Percentiles rank a stretch among this genome's conserved stretches.
Conservation (phyloP, 1,140 invertebrate genomes). For the Drosophila teissieri region DNA sequence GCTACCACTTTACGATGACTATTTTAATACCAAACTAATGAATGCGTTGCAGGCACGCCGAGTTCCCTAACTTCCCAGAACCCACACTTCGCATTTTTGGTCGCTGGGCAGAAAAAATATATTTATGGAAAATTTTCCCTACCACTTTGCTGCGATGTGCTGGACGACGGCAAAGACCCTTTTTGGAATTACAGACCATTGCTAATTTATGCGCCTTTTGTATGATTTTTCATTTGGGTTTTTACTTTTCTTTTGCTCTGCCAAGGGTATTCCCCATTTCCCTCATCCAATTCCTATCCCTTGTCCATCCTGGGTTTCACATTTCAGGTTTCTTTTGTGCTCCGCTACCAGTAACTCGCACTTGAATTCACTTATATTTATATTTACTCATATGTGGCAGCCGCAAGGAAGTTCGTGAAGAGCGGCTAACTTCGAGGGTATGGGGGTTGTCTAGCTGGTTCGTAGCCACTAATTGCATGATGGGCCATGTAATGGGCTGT, state of each 20-base stretch:
- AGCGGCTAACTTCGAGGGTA: neutral
- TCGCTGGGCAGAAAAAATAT: constrained; percentile 6
- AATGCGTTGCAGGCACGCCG: constrained; percentile 74
- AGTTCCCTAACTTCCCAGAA: constrained; percentile 45
- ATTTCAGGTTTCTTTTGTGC: constrained; percentile 26
- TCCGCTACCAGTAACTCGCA: constrained; percentile 19
- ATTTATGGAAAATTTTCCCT: constrained; percentile 47
- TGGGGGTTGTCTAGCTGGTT: constrained; percentile 4
- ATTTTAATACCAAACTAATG: constrained; percentile 82
- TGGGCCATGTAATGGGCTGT: constrained; percentile 41
- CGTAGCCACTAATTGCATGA: constrained; percentile 51
- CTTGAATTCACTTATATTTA: constrained; percentile 27
- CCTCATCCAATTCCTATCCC: neutral
- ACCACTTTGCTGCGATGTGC: constrained; percentile 21
- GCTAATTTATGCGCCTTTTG: constrained; percentile 81
- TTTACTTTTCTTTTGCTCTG: constrained; percentile 35
- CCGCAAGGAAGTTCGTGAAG: constrained; percentile 30
- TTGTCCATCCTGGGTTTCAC: constrained; percentile 27
- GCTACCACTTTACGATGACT: constrained; percentile 79
- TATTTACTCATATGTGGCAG: constrained; percentile 32
- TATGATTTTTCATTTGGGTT: constrained; percentile 70
- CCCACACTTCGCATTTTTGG: neutral
- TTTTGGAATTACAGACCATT: constrained; percentile 80
- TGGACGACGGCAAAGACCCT: constrained; percentile 64
- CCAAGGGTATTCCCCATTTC: constrained; percentile 7